Conservation (phyloP, 1,140 invertebrate genomes). For the Magallana gigas region DNA sequence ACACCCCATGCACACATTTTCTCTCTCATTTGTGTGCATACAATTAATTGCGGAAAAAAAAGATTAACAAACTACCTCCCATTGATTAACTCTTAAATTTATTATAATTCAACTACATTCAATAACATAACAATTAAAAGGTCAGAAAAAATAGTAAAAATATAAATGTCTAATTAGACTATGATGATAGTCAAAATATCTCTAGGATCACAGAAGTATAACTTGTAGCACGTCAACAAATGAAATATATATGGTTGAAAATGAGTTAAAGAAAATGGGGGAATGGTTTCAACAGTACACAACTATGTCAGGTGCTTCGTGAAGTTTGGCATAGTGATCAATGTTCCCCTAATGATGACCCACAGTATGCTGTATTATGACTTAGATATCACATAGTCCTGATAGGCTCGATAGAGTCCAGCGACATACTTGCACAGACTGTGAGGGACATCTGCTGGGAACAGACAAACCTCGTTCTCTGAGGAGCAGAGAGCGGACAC, state of each 20-base stretch:
- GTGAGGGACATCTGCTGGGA: not conserved
- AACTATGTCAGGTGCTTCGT: not conserved
- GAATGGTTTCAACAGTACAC: not conserved
- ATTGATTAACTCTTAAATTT: too few species aligned
- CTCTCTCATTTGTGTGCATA: too few species aligned
- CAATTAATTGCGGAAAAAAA: too few species aligned
- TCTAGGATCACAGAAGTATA: constrained; percentile 22
- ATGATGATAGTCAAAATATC: not conserved
- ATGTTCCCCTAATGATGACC: not conserved
- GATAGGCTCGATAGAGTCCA: constrained; percentile 25
- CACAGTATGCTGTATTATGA: not conserved
- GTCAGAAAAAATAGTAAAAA: constrained; percentile 28
- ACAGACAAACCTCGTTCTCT: constrained; percentile 41
- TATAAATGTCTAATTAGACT: constrained; percentile 21
- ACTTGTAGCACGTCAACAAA: not conserved
- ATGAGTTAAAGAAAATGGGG: too few species aligned
- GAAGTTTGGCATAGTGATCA: not conserved
- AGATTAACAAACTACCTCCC: too few species aligned
- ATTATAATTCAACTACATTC: constrained; percentile 4
- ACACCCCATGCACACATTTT: too few species aligned
- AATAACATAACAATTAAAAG: constrained; percentile 19
- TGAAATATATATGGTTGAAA: not conserved
- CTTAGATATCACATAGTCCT: constrained; percentile 1
- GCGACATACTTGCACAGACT: constrained; percentile 33
- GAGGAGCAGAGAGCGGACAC: constrained; percentile 34